A percentile compares a stretch with the other conserved stretches of the same genome.
phyloP scores from a whole-genome alignment of 2,113 vertebrate species.

The Ramphastos sulfuratus region DNA sequence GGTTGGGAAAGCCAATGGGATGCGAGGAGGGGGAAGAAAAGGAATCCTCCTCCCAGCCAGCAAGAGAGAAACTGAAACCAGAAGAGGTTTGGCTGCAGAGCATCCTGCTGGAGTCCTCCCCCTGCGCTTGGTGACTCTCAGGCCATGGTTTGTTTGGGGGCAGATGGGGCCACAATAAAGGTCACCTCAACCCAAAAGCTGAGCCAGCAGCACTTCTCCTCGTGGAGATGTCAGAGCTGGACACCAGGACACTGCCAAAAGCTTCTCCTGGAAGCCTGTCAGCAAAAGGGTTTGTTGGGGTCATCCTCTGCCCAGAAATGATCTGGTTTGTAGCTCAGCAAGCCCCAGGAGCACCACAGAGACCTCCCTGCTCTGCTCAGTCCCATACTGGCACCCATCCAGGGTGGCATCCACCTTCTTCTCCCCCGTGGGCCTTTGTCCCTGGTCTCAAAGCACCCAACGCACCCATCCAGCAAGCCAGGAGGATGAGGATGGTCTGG shows the following conservation, averaged over 20 bases:
- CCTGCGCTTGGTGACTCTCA: not conserved
- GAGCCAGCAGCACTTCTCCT: not conserved
- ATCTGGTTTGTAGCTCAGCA: rapidly evolving
- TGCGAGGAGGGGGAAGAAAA: not conserved
- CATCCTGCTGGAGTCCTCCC: not conserved
- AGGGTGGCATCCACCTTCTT: rapidly evolving
- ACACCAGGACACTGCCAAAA: rapidly evolving
- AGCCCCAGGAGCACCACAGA: rapidly evolving
- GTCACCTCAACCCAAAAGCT: rapidly evolving
- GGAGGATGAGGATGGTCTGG: not conserved
- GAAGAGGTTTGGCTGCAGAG: rapidly evolving
- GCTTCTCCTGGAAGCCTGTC: not conserved
- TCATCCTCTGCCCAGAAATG: not conserved
- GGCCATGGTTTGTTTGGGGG: not conserved
- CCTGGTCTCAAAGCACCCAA: not conserved
- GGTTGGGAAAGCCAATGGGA: not conserved
- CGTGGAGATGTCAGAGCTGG: rapidly evolving
- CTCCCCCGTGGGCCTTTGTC: not conserved
- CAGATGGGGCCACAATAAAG: not conserved
- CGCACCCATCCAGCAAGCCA: rapidly evolving
- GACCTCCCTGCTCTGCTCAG: not conserved
- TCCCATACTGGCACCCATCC: not conserved
- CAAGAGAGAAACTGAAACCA: not conserved
- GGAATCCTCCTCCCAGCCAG: not conserved
- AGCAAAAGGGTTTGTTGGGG: not conserved